These are phyloP conservation scores for Sparidentex hasta DNA, from an alignment of 2,797 vertebrate genomes.

Conservation along the genomic window DNA sequence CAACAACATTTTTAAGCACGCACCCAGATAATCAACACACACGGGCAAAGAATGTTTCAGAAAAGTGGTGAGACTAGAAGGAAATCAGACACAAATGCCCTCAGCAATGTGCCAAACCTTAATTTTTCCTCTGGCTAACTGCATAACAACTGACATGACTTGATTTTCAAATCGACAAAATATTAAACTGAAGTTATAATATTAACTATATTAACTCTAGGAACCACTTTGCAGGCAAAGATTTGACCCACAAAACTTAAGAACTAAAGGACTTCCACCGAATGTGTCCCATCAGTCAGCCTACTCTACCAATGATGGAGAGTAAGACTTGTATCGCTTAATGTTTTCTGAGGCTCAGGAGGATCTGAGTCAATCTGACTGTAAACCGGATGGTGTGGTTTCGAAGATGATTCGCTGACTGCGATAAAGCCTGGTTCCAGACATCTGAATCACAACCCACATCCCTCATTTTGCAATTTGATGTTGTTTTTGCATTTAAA, in stretches of 20 bases:
- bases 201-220: no score
- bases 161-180: not conserved
- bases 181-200: not conserved
- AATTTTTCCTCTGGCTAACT: not conserved
- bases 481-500: not conserved
- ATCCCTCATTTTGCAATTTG: no score
- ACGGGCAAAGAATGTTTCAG: not conserved
- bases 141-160: not conserved
- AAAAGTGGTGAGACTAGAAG: not conserved
- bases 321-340: not conserved
- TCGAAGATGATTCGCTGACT: not conserved
- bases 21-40: not conserved
- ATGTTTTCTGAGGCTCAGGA: not conserved
- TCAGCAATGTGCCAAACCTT: no score
- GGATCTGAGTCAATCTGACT: not conserved
- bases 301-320: not conserved
- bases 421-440: not conserved
- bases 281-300: not conserved
- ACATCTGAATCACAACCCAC: not conserved
- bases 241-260: not conserved
- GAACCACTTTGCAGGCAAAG: not conserved
- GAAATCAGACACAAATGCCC: not conserved
- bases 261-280: no score
- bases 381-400: not conserved
- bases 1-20: not conserved